Evolutionary conservation across 2,113 vertebrate species (phyloP).

Genomic region (Corythornis cristatus): DNA sequence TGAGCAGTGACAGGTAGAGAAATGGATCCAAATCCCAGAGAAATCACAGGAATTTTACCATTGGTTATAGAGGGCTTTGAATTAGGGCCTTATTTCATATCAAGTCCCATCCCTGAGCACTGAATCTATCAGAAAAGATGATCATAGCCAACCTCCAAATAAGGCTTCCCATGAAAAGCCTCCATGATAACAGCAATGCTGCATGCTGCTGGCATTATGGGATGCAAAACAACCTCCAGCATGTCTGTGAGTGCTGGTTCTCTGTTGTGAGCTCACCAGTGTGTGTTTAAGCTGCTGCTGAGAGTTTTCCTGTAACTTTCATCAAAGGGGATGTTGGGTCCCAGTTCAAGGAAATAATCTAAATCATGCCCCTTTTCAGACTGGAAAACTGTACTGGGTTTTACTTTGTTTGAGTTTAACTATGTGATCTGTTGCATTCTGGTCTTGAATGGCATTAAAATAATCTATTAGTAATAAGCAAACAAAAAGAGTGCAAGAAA

Average conservation of each 20-base stretch:
- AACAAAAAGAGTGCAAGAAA: background rate
- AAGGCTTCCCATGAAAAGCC: background rate
- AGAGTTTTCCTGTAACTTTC: conserved; percentile 68
- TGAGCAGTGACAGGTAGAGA: background rate
- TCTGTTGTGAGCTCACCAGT: background rate
- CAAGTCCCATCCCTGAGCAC: background rate
- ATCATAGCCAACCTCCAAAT: background rate
- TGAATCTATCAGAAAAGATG: background rate
- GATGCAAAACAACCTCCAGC: conserved; percentile 25
- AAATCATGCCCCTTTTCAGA: conserved; percentile 37
- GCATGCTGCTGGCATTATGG: background rate
- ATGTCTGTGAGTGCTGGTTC: background rate
- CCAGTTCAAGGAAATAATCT: conserved; percentile 63
- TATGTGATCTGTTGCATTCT: background rate
- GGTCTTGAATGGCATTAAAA: conserved; percentile 10
- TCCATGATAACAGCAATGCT: background rate
- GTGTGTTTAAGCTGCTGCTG: conserved; percentile 52
- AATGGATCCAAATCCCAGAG: background rate
- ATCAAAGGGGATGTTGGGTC: conserved; percentile 60
- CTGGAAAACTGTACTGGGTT: background rate
- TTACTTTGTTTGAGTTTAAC: conserved; percentile 8
- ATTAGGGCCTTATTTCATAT: background rate
- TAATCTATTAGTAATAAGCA: background rate
- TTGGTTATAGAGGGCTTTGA: background rate
- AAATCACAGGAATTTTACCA: background rate